Evolutionary conservation across 2,888 invertebrate genomes (phyloP).

Genomic region (Eustalomyia histrio): DNA sequence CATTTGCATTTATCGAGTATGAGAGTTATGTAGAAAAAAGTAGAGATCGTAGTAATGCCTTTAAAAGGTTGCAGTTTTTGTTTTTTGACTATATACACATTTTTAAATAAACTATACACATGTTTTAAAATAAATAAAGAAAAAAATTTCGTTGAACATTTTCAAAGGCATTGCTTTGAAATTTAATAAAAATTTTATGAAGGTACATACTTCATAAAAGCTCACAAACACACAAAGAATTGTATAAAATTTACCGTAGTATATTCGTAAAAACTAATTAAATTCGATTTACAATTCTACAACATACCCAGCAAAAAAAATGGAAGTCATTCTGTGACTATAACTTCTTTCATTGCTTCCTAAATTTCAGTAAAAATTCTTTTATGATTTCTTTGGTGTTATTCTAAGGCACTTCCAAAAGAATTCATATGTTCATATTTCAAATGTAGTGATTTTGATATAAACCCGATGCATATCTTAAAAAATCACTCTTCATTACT

Average conservation of each 20-base stretch:
- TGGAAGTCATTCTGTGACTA: no score
- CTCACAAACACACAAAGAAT: background rate
- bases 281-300: constrained; percentile 14
- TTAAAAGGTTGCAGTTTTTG: background rate
- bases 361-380: no score
- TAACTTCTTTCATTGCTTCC: no score
- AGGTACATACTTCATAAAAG: background rate
- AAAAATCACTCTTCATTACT: no score
- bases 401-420: no score
- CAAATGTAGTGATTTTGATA: no score
- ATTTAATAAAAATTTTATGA: constrained; percentile 4
- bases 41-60: constrained; percentile 14
- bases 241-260: constrained; percentile 10
- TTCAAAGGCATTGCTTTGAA: constrained; percentile 7
- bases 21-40: constrained; percentile 24
- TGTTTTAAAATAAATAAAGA: no score
- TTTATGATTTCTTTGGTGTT: no score
- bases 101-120: background rate
- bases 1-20: constrained; percentile 39
- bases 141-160: background rate
- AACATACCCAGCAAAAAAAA: no score
- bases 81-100: constrained; percentile 1
- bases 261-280: constrained; percentile 32
- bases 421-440: no score
- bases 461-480: no score